phyloP scores from a whole-genome alignment of 92 coral and sea anemone genomes.

The Blastomussa wellsi region DNA sequence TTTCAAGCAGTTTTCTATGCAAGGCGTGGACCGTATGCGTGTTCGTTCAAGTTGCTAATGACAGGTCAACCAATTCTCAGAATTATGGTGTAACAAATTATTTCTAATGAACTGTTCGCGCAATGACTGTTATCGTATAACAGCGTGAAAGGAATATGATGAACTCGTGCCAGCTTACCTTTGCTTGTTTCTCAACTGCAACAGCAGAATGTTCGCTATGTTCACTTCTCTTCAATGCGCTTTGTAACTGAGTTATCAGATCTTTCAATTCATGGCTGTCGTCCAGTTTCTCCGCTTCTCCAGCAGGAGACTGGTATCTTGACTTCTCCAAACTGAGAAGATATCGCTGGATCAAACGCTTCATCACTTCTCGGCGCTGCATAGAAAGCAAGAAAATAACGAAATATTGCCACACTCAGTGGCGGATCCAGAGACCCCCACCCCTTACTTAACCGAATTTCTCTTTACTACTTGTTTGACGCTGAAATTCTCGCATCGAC shows the following conservation, averaged over 20 bases:
- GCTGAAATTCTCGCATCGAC: too few species aligned
- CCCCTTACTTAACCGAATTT: too few species aligned
- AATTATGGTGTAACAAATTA: background rate
- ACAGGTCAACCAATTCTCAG: background rate
- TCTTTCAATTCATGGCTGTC: constrained; percentile 2
- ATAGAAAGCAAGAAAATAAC: background rate
- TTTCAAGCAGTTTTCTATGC: background rate
- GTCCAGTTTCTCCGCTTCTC: constrained; percentile 7
- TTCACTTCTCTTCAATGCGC: background rate
- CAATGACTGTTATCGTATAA: background rate
- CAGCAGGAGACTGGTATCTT: background rate
- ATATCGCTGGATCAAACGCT: constrained; percentile 41
- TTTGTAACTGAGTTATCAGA: constrained; percentile 9
- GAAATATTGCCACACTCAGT: background rate
- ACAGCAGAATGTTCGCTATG: background rate
- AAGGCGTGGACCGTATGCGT: background rate
- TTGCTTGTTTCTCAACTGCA: background rate
- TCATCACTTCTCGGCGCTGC: constrained; percentile 36
- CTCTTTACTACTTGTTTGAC: too few species aligned
- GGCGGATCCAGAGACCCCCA: too few species aligned
- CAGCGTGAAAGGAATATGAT: background rate
- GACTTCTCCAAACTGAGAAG: constrained; percentile 23
- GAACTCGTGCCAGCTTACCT: background rate
- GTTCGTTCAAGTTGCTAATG: background rate
- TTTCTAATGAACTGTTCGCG: background rate